Conservation (phyloP, 2,888 invertebrate genomes). For the Harmothoe impar region DNA sequence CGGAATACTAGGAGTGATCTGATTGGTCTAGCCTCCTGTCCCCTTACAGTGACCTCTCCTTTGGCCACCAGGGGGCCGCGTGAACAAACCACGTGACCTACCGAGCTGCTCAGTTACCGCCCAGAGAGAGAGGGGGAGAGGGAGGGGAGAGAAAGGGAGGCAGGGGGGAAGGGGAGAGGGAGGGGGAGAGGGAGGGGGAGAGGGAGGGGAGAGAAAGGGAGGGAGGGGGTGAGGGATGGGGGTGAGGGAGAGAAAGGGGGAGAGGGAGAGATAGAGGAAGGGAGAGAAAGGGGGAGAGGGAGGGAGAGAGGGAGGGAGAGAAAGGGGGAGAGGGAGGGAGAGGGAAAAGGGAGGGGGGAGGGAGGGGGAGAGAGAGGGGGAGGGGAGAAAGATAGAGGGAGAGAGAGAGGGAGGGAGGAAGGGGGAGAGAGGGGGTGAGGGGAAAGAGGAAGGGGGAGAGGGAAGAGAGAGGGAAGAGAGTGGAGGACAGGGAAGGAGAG, state of each 20-base stretch:
- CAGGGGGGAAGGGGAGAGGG: background rate
- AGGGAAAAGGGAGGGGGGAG: background rate
- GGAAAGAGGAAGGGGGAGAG: too few relatives aligned
- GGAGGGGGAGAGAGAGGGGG: background rate
- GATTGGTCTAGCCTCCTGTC: too few relatives aligned
- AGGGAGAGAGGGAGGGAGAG: background rate
- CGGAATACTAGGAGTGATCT: too few relatives aligned
- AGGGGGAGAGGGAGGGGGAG: background rate
- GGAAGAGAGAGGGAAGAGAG: too few relatives aligned
- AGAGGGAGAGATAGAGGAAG: background rate
- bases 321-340: background rate
- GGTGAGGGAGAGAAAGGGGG: background rate
- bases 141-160: background rate
- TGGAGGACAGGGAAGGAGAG: too few relatives aligned
- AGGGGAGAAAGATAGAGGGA: too few relatives aligned
- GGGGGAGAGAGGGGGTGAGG: too few relatives aligned
- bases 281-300: background rate
- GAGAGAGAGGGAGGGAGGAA: too few relatives aligned
- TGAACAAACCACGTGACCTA: too few relatives aligned
- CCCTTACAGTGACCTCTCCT: too few relatives aligned
- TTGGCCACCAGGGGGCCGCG: too few relatives aligned
- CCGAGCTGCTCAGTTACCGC: too few relatives aligned
- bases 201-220: background rate
- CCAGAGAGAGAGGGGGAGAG: background rate
- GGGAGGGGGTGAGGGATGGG: background rate